Percentiles rank a stretch among this genome's conserved stretches.
Conservation (phyloP, 2,113 vertebrate species). For the Eulemur rufifrons region DNA sequence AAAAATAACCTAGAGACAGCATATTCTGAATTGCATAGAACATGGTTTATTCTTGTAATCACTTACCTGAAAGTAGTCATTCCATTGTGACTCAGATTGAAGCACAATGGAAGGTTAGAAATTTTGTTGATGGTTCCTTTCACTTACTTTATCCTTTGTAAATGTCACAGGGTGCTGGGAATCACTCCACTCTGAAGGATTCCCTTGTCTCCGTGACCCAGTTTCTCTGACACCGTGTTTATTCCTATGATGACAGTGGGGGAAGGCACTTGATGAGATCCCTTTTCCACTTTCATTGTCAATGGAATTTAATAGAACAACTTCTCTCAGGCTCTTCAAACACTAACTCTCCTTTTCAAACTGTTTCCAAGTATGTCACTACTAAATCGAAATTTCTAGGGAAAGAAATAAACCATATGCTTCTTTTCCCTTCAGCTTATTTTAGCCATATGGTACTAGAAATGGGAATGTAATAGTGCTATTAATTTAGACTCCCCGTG, state of each 20-base stretch:
- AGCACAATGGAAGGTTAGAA: neutral
- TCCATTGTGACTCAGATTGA: neutral
- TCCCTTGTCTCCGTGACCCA: constrained; percentile 12
- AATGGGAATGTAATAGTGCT: constrained; percentile 29
- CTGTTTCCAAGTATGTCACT: constrained; percentile 58
- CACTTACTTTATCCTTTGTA: constrained; percentile 16
- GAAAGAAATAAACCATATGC: constrained; percentile 71
- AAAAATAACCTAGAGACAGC: neutral
- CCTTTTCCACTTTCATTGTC: constrained; percentile 16
- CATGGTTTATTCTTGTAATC: neutral
- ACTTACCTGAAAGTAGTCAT: neutral
- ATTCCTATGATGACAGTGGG: neutral
- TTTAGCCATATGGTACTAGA: constrained; percentile 72
- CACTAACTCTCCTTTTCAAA: constrained; percentile 40
- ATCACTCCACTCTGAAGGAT: neutral
- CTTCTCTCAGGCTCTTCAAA: constrained; percentile 33
- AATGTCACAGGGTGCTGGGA: neutral
- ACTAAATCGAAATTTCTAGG: constrained; percentile 65
- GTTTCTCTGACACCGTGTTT: neutral
- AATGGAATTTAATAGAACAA: constrained; percentile 49
- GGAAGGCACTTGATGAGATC: neutral
- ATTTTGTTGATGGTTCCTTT: constrained; percentile 3
- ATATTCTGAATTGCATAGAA: neutral
- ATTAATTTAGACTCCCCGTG: constrained; percentile 61
- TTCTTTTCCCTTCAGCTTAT: constrained; percentile 62